Base-by-base conservation (phyloP, 1,140 invertebrate genomes). In the Bacillus rossius region DNA sequence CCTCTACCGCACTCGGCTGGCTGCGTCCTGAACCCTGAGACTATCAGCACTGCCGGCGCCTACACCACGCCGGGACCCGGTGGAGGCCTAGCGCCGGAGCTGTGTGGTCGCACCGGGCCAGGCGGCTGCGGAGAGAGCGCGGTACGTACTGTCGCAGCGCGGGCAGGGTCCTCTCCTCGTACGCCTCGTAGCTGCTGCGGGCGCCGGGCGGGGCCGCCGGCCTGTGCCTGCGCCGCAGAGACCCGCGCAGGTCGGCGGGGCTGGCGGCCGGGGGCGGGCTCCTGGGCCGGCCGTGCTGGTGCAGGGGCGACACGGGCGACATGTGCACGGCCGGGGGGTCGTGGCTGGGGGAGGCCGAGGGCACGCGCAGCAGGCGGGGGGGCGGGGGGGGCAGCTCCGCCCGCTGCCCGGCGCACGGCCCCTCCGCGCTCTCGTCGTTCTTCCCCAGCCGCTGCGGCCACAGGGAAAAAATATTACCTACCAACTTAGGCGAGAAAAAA, bases 91-190 rank as follows among this genome's bases (percentile, higher is more conserved):
- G n/a, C n/a, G n/a, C n/a, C n/a, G n/a, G n/a, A n/a, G n/a, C n/a
- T n/a, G n/a, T n/a, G n/a, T n/a, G n/a, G n/a, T n/a, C n/a, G n/a
- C n/a, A n/a, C n/a, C n/a, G n/a, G n/a, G n/a, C n/a, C n/a, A n/a
- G n/a, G n/a, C n/a, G n/a, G n/a, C n/a, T n/a, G n/a, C n/a, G n/a
- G n/a, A n/a, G n/a, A n/a, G n/a, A n/a, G n/a, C n/a, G n/a, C n/a
- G n/a, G n/a, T n/a, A n/a, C n/a, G n/a, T 77, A 91, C 88, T 89
- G 88, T 71, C 88, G 84, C 8, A 91, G 72, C 20, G 90, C 87
- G 23, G 91, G 91, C 61, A 94, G 80, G 0, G 88, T 81, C 58
- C 90, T 77, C 66, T 94, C 91, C 68, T 94, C 92, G 68, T 93
- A 92, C 40, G 89, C 87, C 71, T 91, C 89, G 66, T 89, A 91